A percentile compares a stretch with the other conserved stretches of the same genome.
Evolutionary conservation across 2,888 invertebrate genomes (phyloP).

Genomic region (Ernsta delagoae): DNA sequence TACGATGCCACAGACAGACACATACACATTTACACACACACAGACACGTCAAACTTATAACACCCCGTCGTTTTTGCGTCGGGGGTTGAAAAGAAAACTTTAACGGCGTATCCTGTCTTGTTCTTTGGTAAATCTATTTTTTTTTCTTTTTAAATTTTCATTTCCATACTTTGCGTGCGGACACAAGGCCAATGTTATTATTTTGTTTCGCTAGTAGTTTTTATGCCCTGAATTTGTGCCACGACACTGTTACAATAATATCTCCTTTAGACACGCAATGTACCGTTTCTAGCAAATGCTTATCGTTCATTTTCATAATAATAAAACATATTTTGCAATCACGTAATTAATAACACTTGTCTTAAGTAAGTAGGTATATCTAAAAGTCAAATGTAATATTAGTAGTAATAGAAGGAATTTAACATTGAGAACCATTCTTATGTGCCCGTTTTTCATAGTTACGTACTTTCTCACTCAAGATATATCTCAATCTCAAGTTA

Average conservation of each 20-base stretch:
- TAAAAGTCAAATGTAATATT: no score
- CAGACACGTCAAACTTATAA: no score
- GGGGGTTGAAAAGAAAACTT: not conserved
- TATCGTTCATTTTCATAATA: not conserved
- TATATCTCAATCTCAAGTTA: no score
- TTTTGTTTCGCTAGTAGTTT: not conserved
- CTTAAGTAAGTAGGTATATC: no score
- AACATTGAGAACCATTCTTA: no score
- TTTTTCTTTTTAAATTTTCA: slow-evolving; percentile 3
- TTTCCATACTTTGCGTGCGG: slow-evolving; percentile 1
- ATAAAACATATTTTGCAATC: not conserved
- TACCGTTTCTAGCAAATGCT: not conserved
- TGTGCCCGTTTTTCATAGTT: no score
- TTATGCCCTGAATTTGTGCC: not conserved
- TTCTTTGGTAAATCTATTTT: not conserved
- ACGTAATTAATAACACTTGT: not conserved
- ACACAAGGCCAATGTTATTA: slow-evolving; percentile 7
- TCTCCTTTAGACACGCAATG: not conserved
- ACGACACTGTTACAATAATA: not conserved
- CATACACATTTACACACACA: no score
- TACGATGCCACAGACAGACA: no score
- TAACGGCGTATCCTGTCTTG: not conserved
- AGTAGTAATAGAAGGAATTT: no score
- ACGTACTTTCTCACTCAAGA: no score
- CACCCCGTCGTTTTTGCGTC: no score